Evolutionary conservation across 2,797 vertebrate species (phyloP).

Genomic region (Sebastes alutus): DNA sequence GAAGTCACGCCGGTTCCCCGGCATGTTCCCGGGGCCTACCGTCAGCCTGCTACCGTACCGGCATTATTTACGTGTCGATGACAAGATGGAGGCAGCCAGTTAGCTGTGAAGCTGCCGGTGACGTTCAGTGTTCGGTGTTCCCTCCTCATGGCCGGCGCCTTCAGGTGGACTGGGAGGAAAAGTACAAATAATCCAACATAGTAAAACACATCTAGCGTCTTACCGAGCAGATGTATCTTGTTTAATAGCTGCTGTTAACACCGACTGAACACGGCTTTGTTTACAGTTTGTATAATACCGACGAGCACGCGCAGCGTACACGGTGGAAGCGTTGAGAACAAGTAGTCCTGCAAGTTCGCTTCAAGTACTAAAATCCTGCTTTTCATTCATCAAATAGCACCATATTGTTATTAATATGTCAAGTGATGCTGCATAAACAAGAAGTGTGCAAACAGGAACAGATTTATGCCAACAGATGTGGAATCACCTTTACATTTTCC

Average conservation of each 20-base stretch:
- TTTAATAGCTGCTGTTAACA: accelerated
- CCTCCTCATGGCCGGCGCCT: slow-evolving; percentile 65
- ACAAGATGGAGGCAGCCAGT: slow-evolving; percentile 85
- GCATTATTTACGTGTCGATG: slow-evolving; percentile 79
- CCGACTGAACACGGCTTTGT: slow-evolving; percentile 1
- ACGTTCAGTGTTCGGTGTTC: slow-evolving; percentile 57
- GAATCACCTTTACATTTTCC: background rate
- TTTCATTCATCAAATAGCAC: background rate
- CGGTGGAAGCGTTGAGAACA: slow-evolving; percentile 35
- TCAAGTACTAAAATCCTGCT: background rate
- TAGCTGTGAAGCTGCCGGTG: slow-evolving; percentile 76
- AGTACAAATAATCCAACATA: background rate
- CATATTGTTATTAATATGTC: accelerated
- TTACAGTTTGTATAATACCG: slow-evolving; percentile 28
- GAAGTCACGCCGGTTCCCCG: slow-evolving; percentile 46
- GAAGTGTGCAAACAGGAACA: background rate
- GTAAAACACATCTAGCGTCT: accelerated
- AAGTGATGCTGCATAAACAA: background rate
- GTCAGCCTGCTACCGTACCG: slow-evolving; percentile 69
- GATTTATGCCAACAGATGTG: background rate
- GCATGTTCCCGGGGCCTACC: slow-evolving; percentile 69
- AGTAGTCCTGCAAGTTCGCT: slow-evolving; percentile 34
- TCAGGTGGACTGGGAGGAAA: slow-evolving; percentile 35
- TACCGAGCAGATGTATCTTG: accelerated
- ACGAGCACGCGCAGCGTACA: slow-evolving; percentile 44